Evolutionary conservation across 2,797 vertebrate genomes (phyloP), one percentile per base, ranked within the genome.

Genomic region (Mus spretus): DNA sequence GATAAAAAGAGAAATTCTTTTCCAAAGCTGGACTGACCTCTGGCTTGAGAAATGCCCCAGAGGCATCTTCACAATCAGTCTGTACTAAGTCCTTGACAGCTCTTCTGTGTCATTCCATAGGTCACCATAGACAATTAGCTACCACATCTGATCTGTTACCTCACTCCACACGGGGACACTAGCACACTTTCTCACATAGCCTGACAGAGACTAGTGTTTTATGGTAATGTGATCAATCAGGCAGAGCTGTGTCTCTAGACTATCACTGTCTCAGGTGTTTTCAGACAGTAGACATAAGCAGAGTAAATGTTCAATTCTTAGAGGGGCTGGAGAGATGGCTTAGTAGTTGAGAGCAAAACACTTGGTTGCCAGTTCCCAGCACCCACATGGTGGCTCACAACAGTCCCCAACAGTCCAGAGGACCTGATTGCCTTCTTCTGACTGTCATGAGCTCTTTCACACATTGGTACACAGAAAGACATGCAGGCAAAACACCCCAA

Each of bases 1-100:
- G 92, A 95, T 28, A 90, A 89, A 96, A 96, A 94, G 5, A 90
- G 24, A 90, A 97, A 93, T 59, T 74, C 47, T 28, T 57, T 97
- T 84, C 59, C 77, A 89, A 92, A 81, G 24, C 6, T 92, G 72
- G 95, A 93, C 0, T 28, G 63, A 93, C 14, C 47, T 40, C 70
- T 74, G 85, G 47, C 70, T 77, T 84, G n/a, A 93, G 79, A 93
- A 79, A 75, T 85, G 88, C 59, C 47, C 47, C 57, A 86, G 78
- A 96, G 44, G 67, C 72, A 92, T 47, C 90, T 44, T 75, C 78
- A 55, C 26, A 40, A 44, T 47, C 34, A 78, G 55, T 63, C 5
- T 37, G 61, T 28, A 47, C 5, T 28, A 79, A 63, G 72, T 93
- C 70, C 10, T 19, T 59, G 72, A 86, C 67, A 77, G 53, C 53